Percentiles rank a stretch among this genome's conserved stretches.
Conservation (phyloP, 1,140 invertebrate species). For the Drosophila ficusphila region DNA sequence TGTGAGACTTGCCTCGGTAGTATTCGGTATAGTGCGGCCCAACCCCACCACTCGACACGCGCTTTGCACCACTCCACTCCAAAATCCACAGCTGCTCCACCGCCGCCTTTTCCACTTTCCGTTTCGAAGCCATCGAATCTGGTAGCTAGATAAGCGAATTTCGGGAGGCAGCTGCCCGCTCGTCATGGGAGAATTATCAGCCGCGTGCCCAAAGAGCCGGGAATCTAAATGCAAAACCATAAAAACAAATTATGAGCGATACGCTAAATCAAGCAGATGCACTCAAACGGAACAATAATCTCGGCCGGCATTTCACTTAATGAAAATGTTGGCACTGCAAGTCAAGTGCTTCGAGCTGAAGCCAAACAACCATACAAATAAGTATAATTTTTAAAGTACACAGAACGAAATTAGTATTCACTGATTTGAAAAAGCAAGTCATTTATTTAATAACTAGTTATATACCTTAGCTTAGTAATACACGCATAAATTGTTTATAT, state of each 20-base stretch:
- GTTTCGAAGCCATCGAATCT: slow-evolving; percentile 35
- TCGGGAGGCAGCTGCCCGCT: slow-evolving; percentile 31
- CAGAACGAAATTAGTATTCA: background rate
- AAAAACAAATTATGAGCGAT: slow-evolving; percentile 83
- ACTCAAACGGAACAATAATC: slow-evolving; percentile 59
- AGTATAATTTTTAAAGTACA: slow-evolving; percentile 12
- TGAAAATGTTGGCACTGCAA: slow-evolving; percentile 84
- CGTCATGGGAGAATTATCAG: slow-evolving; percentile 45
- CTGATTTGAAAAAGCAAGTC: no score
- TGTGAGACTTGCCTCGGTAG: slow-evolving; percentile 32
- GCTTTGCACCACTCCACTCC: slow-evolving; percentile 9
- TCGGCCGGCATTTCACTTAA: slow-evolving; percentile 72
- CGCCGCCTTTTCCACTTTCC: slow-evolving; percentile 48
- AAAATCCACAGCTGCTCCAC: slow-evolving; percentile 9
- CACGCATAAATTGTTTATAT: no score
- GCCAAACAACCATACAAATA: slow-evolving; percentile 51
- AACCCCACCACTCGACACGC: slow-evolving; percentile 21
- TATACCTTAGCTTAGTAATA: no score
- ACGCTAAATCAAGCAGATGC: slow-evolving; percentile 79
- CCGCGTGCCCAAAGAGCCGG: slow-evolving; percentile 38
- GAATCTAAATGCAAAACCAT: slow-evolving; percentile 75
- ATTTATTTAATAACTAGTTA: no score
- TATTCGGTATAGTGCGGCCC: background rate
- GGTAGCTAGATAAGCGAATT: slow-evolving; percentile 53
- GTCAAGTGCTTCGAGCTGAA: slow-evolving; percentile 80